These are phyloP conservation scores for Lethocerus indicus DNA, from an alignment of 1,140 invertebrate species.

Conservation along the genomic window DNA sequence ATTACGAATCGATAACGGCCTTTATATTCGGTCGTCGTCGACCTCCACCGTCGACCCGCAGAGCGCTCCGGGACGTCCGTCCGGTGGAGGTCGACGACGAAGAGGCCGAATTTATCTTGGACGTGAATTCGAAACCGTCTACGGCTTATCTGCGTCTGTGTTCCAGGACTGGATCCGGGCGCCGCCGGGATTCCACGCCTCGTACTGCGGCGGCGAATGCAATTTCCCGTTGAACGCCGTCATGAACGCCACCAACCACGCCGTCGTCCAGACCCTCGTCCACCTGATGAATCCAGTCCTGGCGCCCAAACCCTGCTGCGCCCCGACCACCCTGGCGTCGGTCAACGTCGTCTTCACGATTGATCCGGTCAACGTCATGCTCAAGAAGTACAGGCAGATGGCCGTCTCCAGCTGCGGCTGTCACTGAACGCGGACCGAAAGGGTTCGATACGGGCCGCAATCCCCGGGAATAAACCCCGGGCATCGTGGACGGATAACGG, in stretches of 20 bases:
- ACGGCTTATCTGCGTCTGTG: constrained; percentile 15
- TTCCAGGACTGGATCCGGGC: constrained; percentile 85
- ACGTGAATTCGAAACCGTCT: too few species aligned
- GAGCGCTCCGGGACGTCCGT: too few species aligned
- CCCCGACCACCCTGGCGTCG: constrained; percentile 73
- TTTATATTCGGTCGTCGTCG: too few species aligned
- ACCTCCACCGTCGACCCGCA: too few species aligned
- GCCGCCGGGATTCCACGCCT: constrained; percentile 84
- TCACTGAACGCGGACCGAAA: too few species aligned
- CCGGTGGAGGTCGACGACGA: too few species aligned
- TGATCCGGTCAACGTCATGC: constrained; percentile 75
- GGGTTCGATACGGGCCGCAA: too few species aligned
- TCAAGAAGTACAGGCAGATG: constrained; percentile 92
- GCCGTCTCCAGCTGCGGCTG: constrained; percentile 91
- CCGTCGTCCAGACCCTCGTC: constrained; percentile 85
- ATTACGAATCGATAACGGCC: too few species aligned
- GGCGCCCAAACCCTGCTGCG: constrained; percentile 75
- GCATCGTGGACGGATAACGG: too few species aligned
- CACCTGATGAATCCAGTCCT: constrained; percentile 64
- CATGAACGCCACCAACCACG: constrained; percentile 92
- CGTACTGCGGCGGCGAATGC: constrained; percentile 85
- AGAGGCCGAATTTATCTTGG: too few species aligned
- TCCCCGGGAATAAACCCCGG: too few species aligned
- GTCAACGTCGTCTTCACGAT: constrained; percentile 81
- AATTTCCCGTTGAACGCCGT: constrained; percentile 80